Percentiles rank a stretch among this genome's conserved stretches.
Evolutionary conservation across 2,113 vertebrate species (phyloP).

Genomic region (Thunnus maccoyii): DNA sequence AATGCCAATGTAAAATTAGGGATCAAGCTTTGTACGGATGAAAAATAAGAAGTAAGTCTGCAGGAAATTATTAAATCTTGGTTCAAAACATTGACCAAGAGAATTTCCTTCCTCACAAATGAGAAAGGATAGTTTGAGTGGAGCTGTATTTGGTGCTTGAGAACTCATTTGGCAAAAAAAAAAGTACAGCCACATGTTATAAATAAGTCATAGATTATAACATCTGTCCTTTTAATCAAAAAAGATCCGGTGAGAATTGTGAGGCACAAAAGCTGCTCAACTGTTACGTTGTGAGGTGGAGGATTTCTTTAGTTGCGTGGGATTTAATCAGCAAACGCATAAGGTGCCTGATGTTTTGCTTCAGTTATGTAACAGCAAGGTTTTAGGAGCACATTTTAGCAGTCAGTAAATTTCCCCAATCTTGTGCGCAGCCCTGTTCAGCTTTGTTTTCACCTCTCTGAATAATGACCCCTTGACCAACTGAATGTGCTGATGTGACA

Average conservation of each 20-base stretch:
- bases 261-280: background rate
- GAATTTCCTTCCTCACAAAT: slow-evolving; percentile 2
- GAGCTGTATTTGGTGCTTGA: background rate
- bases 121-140: background rate
- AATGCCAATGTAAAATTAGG: slow-evolving; percentile 3
- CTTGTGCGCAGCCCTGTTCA: background rate
- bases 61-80: background rate
- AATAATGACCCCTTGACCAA: slow-evolving; percentile 37
- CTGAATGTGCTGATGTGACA: slow-evolving; percentile 53
- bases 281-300: background rate
- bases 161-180: background rate
- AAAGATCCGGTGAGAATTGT: background rate
- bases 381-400: background rate
- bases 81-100: background rate
- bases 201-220: background rate
- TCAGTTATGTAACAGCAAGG: background rate
- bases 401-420: background rate
- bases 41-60: background rate
- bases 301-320: background rate
- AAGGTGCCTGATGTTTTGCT: background rate
- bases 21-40: slow-evolving; percentile 1
- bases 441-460: background rate
- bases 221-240: background rate
- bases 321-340: background rate
- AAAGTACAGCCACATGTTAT: background rate